These are phyloP conservation scores for Charaxes varanes DNA, from an alignment of 1,140 invertebrate species.

Conservation along the genomic window DNA sequence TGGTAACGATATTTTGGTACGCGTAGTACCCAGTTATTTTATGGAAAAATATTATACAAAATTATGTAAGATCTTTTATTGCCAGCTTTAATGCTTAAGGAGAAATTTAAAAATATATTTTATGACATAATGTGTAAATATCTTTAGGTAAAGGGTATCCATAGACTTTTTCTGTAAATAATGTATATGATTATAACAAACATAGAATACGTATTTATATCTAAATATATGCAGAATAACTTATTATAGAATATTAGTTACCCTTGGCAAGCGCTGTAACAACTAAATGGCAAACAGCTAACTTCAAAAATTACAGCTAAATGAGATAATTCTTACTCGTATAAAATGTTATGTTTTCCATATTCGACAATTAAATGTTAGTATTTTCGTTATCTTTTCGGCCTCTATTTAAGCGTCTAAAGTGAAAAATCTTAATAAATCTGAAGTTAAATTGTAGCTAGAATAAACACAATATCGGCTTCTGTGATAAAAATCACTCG, in stretches of 20 bases:
- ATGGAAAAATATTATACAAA: not conserved
- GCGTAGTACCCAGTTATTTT: constrained; percentile 21
- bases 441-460: not conserved
- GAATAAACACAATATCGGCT: not conserved
- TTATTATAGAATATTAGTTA: constrained; percentile 13
- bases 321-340: constrained; percentile 24
- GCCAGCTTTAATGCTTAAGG: no score
- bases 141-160: no score
- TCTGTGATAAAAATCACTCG: not conserved
- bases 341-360: constrained; percentile 12
- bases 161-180: no score
- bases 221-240: constrained; percentile 5
- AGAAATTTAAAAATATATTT: no score
- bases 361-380: constrained; percentile 20
- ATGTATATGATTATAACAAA: no score
- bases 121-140: no score
- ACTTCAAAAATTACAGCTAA: constrained; percentile 18
- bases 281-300: constrained; percentile 20
- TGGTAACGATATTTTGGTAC: constrained; percentile 52
- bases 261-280: constrained; percentile 18
- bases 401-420: not conserved
- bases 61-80: not conserved
- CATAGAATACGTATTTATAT: constrained; percentile 1
- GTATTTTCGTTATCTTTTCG: not conserved
- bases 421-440: no score